Percentiles rank a stretch among this genome's conserved stretches.
Conservation (phyloP, 2,113 vertebrate species). For the Tautogolabrus adspersus region DNA sequence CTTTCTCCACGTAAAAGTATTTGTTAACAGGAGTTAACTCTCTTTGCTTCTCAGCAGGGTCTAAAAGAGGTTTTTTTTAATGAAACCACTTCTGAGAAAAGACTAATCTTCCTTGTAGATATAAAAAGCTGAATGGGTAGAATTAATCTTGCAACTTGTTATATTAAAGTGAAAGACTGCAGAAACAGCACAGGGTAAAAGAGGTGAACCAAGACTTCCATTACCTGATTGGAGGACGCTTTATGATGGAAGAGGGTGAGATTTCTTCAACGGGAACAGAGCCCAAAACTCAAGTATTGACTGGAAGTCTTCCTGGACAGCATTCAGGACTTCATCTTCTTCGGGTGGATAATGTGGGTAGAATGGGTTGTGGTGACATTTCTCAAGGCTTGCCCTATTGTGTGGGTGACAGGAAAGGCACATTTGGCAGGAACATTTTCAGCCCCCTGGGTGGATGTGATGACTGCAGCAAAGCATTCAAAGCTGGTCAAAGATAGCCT, state of each 20-base stretch:
- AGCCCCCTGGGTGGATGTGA: constrained; percentile 34
- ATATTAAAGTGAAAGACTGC: constrained; percentile 48
- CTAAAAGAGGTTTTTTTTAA: constrained; percentile 39
- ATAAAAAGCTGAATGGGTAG: constrained; percentile 42
- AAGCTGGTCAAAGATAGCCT: constrained; percentile 44
- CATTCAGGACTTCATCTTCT: constrained; percentile 1
- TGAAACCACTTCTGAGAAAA: constrained; percentile 32
- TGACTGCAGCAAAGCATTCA: constrained; percentile 35
- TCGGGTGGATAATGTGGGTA: constrained; percentile 7
- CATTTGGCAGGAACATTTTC: constrained; percentile 54
- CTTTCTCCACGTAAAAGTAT: neutral
- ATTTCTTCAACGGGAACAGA: constrained; percentile 6
- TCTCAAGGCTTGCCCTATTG: constrained; percentile 36
- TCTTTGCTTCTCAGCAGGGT: constrained; percentile 1
- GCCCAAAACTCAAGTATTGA: constrained; percentile 20
- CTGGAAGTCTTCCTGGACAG: constrained; percentile 24
- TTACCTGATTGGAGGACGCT: constrained; percentile 54
- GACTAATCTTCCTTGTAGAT: constrained; percentile 23
- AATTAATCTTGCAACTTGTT: constrained; percentile 37
- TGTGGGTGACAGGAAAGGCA: constrained; percentile 61
- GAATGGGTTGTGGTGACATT: constrained; percentile 21
- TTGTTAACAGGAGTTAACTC: neutral
- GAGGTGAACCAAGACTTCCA: constrained; percentile 45
- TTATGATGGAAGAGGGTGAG: constrained; percentile 34
- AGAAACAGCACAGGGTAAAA: neutral